These are phyloP conservation scores for Chrosomus eos DNA, from an alignment of 2,797 vertebrate genomes.

Conservation along the genomic window DNA sequence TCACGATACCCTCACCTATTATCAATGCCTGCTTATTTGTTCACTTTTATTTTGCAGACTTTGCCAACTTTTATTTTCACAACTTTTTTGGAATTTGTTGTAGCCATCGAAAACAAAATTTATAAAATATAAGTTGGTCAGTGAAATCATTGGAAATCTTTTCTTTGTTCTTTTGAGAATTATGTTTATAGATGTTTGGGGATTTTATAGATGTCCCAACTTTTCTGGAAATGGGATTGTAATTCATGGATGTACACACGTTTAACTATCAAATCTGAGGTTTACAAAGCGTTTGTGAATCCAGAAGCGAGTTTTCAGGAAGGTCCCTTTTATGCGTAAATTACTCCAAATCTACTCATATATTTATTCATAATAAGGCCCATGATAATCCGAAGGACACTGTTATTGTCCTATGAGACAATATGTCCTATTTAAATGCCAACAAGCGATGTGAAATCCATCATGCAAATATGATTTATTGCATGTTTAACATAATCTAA, in stretches of 20 bases:
- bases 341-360: background rate
- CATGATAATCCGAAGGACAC: too few relatives aligned
- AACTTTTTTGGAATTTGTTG: too few relatives aligned
- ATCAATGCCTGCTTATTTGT: too few relatives aligned
- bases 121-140: too few relatives aligned
- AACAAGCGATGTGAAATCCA: background rate
- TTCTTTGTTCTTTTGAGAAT: too few relatives aligned
- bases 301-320: background rate
- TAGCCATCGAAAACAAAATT: too few relatives aligned
- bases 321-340: background rate
- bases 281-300: background rate
- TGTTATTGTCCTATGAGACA: too few relatives aligned
- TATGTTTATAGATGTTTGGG: too few relatives aligned
- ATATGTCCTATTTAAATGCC: background rate
- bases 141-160: too few relatives aligned
- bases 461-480: background rate
- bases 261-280: background rate
- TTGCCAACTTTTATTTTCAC: background rate
- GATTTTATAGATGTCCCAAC: background rate
- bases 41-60: too few relatives aligned
- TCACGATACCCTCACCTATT: too few relatives aligned
- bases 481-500: background rate
- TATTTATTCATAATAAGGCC: background rate
- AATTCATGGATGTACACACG: too few relatives aligned
- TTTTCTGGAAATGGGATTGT: background rate